These are phyloP conservation scores for Pollenia labialis DNA, from an alignment of 2,888 invertebrate species.

Conservation along the genomic window DNA sequence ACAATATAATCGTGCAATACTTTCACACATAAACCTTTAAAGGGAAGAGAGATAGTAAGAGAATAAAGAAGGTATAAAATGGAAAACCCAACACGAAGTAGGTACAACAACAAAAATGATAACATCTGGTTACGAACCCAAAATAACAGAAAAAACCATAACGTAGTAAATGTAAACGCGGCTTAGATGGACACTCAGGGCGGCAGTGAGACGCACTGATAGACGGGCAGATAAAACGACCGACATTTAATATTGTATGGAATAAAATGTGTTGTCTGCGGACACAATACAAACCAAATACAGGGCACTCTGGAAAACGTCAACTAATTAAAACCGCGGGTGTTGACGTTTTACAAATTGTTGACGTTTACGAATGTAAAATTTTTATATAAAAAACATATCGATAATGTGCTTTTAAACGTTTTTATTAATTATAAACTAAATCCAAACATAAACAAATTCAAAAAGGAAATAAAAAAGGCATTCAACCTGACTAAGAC, in stretches of 20 bases:
- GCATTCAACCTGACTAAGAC: no score
- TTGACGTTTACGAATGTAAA: no score
- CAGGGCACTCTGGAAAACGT: no score
- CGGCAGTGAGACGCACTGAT: neutral
- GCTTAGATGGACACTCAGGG: conserved; percentile 5
- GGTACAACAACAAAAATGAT: conserved; percentile 36
- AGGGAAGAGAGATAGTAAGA: neutral
- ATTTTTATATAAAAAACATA: no score
- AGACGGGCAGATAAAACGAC: neutral
- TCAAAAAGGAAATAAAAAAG: no score
- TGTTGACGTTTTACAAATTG: no score
- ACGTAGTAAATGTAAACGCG: conserved; percentile 26
- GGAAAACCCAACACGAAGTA: neutral
- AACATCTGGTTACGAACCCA: conserved; percentile 55
- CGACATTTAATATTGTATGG: conserved; percentile 32
- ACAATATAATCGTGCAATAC: neutral
- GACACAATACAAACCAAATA: conserved; percentile 17
- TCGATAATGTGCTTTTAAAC: no score
- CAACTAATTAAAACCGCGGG: no score
- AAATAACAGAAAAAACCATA: conserved; percentile 6
- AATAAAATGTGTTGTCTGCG: conserved; percentile 37
- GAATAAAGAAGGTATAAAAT: neutral
- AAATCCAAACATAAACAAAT: no score
- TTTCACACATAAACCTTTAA: conserved; percentile 26
- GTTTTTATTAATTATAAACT: no score